Percentiles rank a stretch among this genome's conserved stretches.
phyloP scores from a whole-genome alignment of 2,888 invertebrate genomes.

The Pristionchus exspectatus region DNA sequence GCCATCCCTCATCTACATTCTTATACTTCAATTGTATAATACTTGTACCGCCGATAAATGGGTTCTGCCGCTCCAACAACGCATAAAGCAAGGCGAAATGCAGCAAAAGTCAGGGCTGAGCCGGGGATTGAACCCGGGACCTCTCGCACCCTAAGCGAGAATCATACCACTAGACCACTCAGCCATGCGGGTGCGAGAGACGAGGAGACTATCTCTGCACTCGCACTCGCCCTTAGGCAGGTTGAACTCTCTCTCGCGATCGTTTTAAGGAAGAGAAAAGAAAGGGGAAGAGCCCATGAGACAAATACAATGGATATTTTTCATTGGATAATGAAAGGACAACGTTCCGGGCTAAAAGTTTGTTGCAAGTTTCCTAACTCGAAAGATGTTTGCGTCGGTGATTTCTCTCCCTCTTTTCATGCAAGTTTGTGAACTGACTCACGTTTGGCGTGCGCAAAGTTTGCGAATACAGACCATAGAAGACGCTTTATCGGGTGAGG shows the following conservation, averaged over 20 bases:
- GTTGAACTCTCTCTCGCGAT: background rate
- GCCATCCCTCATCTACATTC: background rate
- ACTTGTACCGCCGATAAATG: background rate
- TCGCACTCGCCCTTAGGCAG: background rate
- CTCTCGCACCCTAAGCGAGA: constrained; percentile 80
- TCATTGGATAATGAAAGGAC: no score
- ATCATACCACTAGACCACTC: constrained; percentile 80
- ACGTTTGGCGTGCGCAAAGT: background rate
- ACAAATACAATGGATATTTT: no score
- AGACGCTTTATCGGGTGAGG: background rate
- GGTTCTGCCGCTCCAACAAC: background rate
- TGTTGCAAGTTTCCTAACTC: no score
- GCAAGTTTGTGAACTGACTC: constrained; percentile 8
- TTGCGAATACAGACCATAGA: background rate
- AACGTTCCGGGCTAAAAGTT: no score
- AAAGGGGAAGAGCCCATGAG: no score
- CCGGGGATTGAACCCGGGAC: constrained; percentile 79
- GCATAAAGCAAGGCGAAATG: background rate
- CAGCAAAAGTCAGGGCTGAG: constrained; percentile 60
- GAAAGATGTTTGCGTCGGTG: no score
- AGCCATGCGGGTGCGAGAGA: constrained; percentile 56
- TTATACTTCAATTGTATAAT: background rate
- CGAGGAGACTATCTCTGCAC: background rate
- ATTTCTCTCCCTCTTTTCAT: background rate
- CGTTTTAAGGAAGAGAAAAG: background rate